Evolutionary conservation across 2,888 invertebrate species (phyloP).

Genomic region (Augochlorella aurata): DNA sequence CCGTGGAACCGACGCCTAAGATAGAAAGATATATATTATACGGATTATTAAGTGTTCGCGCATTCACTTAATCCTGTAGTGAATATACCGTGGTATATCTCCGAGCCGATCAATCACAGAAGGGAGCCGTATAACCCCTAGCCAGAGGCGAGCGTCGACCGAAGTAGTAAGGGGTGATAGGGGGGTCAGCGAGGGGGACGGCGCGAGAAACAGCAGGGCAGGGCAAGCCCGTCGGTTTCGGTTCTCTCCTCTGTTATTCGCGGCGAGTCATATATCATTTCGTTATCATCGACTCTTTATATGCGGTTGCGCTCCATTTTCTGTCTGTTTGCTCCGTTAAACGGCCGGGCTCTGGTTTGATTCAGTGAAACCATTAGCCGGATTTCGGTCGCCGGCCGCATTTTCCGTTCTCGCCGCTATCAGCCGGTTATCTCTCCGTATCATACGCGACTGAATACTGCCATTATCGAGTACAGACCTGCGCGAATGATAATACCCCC

Average conservation of each 20-base stretch:
- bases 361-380: slow-evolving; percentile 80
- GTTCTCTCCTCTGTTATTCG: slow-evolving; percentile 75
- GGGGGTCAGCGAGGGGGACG: slow-evolving; percentile 23
- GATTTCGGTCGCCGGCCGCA: slow-evolving; percentile 75
- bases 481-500: slow-evolving; percentile 63
- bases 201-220: slow-evolving; percentile 35
- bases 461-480: slow-evolving; percentile 66
- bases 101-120: slow-evolving; percentile 80
- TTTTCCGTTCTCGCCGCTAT: slow-evolving; percentile 67
- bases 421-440: slow-evolving; percentile 65
- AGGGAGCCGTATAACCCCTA: slow-evolving; percentile 60
- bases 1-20: slow-evolving; percentile 17
- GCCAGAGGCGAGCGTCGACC: slow-evolving; percentile 19
- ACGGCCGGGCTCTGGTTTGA: slow-evolving; percentile 74
- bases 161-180: background rate
- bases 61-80: slow-evolving; percentile 81
- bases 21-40: slow-evolving; percentile 65
- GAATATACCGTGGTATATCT: slow-evolving; percentile 81
- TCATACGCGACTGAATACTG: slow-evolving; percentile 68
- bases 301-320: slow-evolving; percentile 82
- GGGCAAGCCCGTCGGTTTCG: slow-evolving; percentile 55
- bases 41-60: slow-evolving; percentile 76
- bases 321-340: slow-evolving; percentile 81
- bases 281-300: slow-evolving; percentile 83
- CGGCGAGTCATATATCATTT: slow-evolving; percentile 81